A percentile compares a stretch with the other conserved stretches of the same genome.
phyloP scores from a whole-genome alignment of 2,113 vertebrate genomes.

The Poeciliopsis occidentalis region DNA sequence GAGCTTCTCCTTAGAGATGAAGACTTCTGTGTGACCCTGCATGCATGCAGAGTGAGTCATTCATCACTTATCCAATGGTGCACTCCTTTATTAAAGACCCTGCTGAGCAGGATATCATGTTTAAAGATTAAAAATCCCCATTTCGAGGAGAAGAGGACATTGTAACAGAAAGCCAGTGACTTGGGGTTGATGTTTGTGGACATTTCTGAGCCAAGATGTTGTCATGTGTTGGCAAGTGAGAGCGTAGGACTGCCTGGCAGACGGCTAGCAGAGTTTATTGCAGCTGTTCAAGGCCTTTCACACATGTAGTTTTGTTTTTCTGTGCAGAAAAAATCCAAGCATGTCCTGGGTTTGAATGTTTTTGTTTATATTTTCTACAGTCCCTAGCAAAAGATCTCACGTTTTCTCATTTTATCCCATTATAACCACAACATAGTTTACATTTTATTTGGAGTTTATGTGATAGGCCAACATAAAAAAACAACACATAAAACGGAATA shows the following conservation, averaged over 20 bases:
- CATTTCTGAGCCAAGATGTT: constrained; percentile 51
- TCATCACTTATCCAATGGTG: constrained; percentile 43
- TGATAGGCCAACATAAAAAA: neutral
- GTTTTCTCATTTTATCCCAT: neutral
- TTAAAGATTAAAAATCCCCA: constrained; percentile 28
- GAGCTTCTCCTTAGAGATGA: constrained; percentile 3
- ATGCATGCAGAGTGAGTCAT: constrained; percentile 32
- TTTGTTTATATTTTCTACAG: neutral
- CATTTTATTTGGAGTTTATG: neutral
- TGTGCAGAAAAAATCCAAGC: neutral
- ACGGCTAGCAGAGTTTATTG: constrained; percentile 25
- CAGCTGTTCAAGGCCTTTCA: constrained; percentile 45
- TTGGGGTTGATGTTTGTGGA: constrained; percentile 30
- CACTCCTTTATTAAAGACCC: constrained; percentile 29
- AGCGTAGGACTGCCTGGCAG: constrained; percentile 39
- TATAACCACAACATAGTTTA: neutral
- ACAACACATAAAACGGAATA: neutral
- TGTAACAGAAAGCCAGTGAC: constrained; percentile 28
- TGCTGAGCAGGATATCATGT: constrained; percentile 25
- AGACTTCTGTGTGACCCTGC: constrained; percentile 42
- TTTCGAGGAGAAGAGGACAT: constrained; percentile 14
- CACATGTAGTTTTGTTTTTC: neutral
- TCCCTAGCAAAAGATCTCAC: neutral
- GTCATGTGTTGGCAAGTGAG: constrained; percentile 55
- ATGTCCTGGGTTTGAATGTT: neutral